Base-by-base conservation (phyloP, 2,888 invertebrate genomes). In the Drosophila rellima region DNA sequence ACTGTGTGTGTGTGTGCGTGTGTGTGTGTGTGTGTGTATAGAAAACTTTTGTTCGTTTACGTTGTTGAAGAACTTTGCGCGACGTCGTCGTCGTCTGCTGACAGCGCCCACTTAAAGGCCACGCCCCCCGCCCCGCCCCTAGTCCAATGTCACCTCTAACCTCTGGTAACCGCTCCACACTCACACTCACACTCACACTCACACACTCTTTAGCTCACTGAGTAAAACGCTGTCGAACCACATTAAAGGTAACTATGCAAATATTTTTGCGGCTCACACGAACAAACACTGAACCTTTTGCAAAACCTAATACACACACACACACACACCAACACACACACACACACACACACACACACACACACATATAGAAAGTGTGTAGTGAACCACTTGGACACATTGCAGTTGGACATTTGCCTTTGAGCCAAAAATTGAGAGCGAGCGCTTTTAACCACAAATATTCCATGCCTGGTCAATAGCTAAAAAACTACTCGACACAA, bases 241-340 rank as follows among this genome's bases (percentile, higher is more conserved):
- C 91, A 91, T 91, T 91, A 91, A 91, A 91, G 91, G 91, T 91
- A 91, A 90, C 91, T 90, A 90, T 89, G 90, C 90, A 91, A 91
- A 91, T 91, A 90, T 90, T 91, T 91, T 90, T 91, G 91, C 74
- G 90, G 88, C 84, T 74, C 90, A 78, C 80, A 84, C 85, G 74
- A 78, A 76, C 87, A 90, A 81, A 84, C 81, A 78, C 55, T 56
- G 67, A 72, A 78, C 80, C 80, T 63, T 77, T 80, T 72, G 61
- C 47, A 29, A 50, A 35, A 48, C 54, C n/a, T n/a, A n/a, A n/a
- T n/a, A n/a, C n/a, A n/a, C n/a, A n/a, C n/a, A n/a, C n/a, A n/a
- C n/a, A n/a, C 54, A 55, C 61, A 59, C 50, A 44, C 62, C 51
- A 31, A 50, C 47, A 60, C 56, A 56, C 42, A 47, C 47, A 31